phyloP scores from a whole-genome alignment of 2,113 vertebrate genomes.

The Oreochromis niloticus region DNA sequence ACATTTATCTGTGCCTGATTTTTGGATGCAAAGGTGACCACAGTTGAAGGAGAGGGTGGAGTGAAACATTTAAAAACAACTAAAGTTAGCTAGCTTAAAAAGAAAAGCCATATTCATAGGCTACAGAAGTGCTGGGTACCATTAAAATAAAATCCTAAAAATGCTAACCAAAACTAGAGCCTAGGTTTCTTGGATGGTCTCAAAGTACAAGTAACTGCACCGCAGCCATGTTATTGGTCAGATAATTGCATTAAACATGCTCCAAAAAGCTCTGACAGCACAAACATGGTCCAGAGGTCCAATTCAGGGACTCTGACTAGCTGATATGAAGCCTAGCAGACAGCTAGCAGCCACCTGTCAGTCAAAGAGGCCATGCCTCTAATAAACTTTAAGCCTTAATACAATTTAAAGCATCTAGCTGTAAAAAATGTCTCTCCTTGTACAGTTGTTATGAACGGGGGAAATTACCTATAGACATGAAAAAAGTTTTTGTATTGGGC shows the following conservation, averaged over 20 bases:
- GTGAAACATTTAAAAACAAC: fast-evolving
- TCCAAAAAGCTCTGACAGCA: background rate
- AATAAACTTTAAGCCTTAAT: background rate
- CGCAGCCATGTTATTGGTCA: background rate
- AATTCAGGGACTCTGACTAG: background rate
- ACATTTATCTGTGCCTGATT: background rate
- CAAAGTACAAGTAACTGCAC: background rate
- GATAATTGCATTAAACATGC: background rate
- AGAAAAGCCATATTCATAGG: background rate
- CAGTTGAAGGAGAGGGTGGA: background rate
- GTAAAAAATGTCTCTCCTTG: background rate
- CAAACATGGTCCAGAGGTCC: background rate
- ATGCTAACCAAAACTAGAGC: background rate
- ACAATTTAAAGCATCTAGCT: background rate
- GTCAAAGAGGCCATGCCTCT: background rate
- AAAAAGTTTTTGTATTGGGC: background rate
- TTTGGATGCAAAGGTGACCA: background rate
- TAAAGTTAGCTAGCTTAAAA: background rate
- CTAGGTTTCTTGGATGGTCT: background rate
- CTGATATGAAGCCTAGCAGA: background rate
- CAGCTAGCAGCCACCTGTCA: background rate
- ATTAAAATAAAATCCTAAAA: background rate
- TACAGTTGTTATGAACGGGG: background rate
- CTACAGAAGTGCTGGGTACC: background rate
- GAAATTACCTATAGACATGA: background rate